Evolutionary conservation across 1,140 invertebrate species (phyloP).

Genomic region (silkworm (Bombyx mori)): ASM3026992v2 NC_085124.1:9564001-9564500

Average conservation of each 20-base stretch:
- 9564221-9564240: constrained; percentile 69
- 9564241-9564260: constrained; percentile 69
- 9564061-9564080: constrained; percentile 40
- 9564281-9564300: constrained; percentile 69
- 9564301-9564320: constrained; percentile 67
- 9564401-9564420: constrained; percentile 65
- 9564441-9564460: constrained; percentile 53
- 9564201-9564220: constrained; percentile 67
- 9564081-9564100: constrained; percentile 43
- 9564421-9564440: constrained; percentile 52
- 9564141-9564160: constrained; percentile 66
- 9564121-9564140: constrained; percentile 57
- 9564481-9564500: constrained; percentile 40
- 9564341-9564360: constrained; percentile 67
- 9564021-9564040: constrained; percentile 62
- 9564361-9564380: constrained; percentile 50
- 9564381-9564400: constrained; percentile 68
- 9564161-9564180: constrained; percentile 66
- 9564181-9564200: constrained; percentile 65
- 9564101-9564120: constrained; percentile 62
- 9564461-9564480: constrained; percentile 45
- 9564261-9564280: constrained; percentile 65
- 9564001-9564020: constrained; percentile 68
- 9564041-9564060: constrained; percentile 62
- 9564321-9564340: constrained; percentile 54